phyloP scores from a whole-genome alignment of 2,797 vertebrate genomes.

The Parauchenoglanis punctatus region DNA sequence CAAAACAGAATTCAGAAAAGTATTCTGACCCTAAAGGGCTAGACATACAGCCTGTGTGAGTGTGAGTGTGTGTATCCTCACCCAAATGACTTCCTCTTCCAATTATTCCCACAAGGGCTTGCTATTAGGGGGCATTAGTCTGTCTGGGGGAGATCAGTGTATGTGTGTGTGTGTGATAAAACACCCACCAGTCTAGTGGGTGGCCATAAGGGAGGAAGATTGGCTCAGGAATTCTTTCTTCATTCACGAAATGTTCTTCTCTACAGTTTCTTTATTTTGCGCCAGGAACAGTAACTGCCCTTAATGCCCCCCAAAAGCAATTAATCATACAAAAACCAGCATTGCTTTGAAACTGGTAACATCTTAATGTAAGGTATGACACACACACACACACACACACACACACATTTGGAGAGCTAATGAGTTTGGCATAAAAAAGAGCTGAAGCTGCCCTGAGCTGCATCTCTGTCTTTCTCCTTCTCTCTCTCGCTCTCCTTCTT shows the following conservation, averaged over 20 bases:
- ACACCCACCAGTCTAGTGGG: conserved; percentile 47
- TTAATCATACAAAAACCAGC: neutral
- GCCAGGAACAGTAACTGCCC: neutral
- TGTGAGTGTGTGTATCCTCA: neutral
- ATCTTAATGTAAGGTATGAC: neutral
- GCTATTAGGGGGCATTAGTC: conserved; percentile 53
- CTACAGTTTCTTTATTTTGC: neutral
- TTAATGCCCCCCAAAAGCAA: neutral
- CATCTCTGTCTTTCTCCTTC: neutral
- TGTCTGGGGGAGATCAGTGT: conserved; percentile 25
- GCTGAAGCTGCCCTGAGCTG: conserved; percentile 22
- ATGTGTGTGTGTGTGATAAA: conserved; percentile 30
- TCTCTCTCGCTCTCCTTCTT: neutral
- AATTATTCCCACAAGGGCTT: conserved; percentile 49
- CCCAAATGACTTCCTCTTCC: conserved; percentile 47
- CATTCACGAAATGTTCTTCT: neutral
- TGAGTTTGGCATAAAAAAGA: conserved; percentile 38
- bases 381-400: conserved; percentile 15
- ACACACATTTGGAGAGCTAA: conserved; percentile 48
- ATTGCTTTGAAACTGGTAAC: neutral
- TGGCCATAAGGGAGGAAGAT: conserved; percentile 42
- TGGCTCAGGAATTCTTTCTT: conserved; percentile 32
- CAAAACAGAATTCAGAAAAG: neutral
- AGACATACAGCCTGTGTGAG: neutral
- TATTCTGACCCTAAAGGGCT: neutral